Evolutionary conservation across 2,797 vertebrate species (phyloP), one percentile per base, ranked within the genome.

Genomic region (Hippocampus kuda): DNA sequence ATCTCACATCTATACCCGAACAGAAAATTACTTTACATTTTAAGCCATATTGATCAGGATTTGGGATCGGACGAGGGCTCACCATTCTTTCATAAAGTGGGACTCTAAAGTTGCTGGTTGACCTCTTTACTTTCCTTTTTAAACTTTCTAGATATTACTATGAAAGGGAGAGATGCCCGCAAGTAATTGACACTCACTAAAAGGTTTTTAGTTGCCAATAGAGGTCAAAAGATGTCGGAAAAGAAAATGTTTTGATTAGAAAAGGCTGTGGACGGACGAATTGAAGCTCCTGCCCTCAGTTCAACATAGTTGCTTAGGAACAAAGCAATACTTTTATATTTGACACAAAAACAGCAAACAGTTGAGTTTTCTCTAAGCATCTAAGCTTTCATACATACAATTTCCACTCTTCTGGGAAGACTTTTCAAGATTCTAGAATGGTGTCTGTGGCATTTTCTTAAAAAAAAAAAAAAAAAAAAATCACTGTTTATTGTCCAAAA

Each of bases 381-480:
- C 34, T 38, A 34, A 34, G 5, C 34, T 34, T 38, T 38, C 34
- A 38, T 38, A 38, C 34, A 38, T 20, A 53, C 20, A 53, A 53
- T 8, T 53, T 53, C 51, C 51, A 53, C 51, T 53, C 51, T 54
- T 54, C 53, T 54, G 53, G 53, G 22, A 54, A 54, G 53, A 53
- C 18, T 54, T 54, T 54, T 8, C 10, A 24, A 56, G 22, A 56
- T 56, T 56, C 34, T 56, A 20, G 11, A 24, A 24, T 56, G n/a
- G 20, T 53, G 22, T 53, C 22, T 38, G 34, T 53, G 18, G 18
- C 7, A 22, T 8, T 56, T 56, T 56, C 26, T 56, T 24, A 0
- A 1, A 56, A n/a, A 26, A 0, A 1, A 18, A 0, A 1, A 56
- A n/a, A 26, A 0, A 1, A 18, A 30, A 34, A 34, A 34, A 34